Conservation (phyloP, 2,113 vertebrate species). For the Xiphophorus couchianus region DNA sequence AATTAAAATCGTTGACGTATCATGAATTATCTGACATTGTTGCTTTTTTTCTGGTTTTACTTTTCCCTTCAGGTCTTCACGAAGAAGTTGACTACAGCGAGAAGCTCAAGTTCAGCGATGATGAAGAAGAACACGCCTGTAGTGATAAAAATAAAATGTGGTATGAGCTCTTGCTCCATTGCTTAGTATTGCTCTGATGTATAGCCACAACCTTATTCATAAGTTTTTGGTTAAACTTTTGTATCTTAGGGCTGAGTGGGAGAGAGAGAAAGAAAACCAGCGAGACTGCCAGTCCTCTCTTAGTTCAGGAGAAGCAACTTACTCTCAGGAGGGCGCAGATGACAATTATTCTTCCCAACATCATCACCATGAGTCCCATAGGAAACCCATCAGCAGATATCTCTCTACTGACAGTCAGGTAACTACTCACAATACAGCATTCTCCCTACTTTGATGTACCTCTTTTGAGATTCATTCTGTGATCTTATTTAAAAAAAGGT, state of each 20-base stretch:
- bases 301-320: slow-evolving; percentile 86
- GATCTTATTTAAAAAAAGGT: neutral
- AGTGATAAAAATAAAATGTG: slow-evolving; percentile 87
- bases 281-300: slow-evolving; percentile 85
- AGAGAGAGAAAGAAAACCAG: slow-evolving; percentile 81
- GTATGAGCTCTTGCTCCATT: slow-evolving; percentile 70
- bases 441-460: slow-evolving; percentile 16
- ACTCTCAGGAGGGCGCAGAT: slow-evolving; percentile 82
- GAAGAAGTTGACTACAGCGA: slow-evolving; percentile 98
- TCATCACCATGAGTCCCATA: slow-evolving; percentile 79
- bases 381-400: slow-evolving; percentile 86
- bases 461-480: slow-evolving; percentile 22
- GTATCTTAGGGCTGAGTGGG: slow-evolving; percentile 86
- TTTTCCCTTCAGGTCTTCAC: slow-evolving; percentile 85
- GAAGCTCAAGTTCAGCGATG: slow-evolving; percentile 96
- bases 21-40: too few species aligned
- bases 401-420: slow-evolving; percentile 85
- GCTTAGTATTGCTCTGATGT: neutral
- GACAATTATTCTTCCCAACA: slow-evolving; percentile 79
- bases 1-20: too few species aligned
- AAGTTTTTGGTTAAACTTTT: neutral
- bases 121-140: slow-evolving; percentile 88
- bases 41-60: neutral
- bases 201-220: neutral
- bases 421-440: slow-evolving; percentile 18